Evolutionary conservation across 2,888 invertebrate genomes (phyloP).

Genomic region (Blera fallax): DNA sequence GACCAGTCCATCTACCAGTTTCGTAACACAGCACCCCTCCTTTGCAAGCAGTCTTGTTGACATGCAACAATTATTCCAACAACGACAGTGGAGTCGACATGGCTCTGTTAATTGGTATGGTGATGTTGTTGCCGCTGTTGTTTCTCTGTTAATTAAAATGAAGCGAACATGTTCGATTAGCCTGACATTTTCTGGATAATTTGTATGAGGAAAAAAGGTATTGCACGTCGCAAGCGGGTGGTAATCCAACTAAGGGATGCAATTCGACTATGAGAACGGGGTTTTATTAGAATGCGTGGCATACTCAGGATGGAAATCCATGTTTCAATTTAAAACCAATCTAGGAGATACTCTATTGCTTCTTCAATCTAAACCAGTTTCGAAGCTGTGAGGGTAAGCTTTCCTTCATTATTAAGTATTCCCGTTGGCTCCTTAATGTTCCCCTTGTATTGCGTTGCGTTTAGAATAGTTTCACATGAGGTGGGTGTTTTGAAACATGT

Average conservation of each 20-base stretch:
- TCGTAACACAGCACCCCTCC: not conserved
- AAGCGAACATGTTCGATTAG: not conserved
- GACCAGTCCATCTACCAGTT: not conserved
- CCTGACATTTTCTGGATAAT: not conserved
- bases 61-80: constrained; percentile 29
- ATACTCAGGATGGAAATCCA: no score
- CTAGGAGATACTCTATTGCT: no score
- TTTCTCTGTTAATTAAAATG: not conserved
- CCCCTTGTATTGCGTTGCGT: no score
- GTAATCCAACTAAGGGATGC: not conserved
- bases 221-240: not conserved
- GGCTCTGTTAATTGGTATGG: constrained; percentile 6
- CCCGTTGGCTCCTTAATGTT: no score
- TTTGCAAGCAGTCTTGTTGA: not conserved
- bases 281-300: no score
- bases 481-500: no score
- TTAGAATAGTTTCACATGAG: no score
- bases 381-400: no score
- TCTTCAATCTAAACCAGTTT: no score
- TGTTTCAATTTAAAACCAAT: no score
- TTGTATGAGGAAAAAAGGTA: not conserved
- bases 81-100: not conserved
- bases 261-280: no score
- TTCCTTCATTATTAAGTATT: no score
- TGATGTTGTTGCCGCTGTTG: not conserved